phyloP scores from a whole-genome alignment of 2,113 vertebrate genomes.

The Elgaria multicarinata region DNA sequence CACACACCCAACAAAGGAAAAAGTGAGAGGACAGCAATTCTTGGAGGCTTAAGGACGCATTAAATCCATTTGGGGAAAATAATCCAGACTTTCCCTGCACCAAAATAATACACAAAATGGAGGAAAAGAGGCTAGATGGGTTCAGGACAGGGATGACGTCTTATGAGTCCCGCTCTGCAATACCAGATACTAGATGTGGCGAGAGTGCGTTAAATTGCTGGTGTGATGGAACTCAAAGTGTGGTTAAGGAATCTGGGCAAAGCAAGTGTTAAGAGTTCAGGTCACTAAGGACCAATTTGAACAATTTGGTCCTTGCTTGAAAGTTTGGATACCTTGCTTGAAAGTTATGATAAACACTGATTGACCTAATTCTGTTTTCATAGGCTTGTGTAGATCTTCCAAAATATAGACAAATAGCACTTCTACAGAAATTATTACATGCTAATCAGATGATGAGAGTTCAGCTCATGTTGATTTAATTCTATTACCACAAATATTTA shows the following conservation, averaged over 20 bases:
- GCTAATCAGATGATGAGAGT: neutral
- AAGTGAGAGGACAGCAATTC: too few species aligned
- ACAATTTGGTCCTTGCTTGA: constrained; percentile 28
- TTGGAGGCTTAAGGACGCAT: too few species aligned
- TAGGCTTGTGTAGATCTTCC: constrained; percentile 25
- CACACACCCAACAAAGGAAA: too few species aligned
- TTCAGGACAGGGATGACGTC: too few species aligned
- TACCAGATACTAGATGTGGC: too few species aligned
- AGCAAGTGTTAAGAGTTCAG: neutral
- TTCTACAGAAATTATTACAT: neutral
- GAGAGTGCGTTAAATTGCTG: too few species aligned
- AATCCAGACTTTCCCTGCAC: too few species aligned
- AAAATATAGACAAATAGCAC: neutral
- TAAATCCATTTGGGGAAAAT: too few species aligned
- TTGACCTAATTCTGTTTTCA: neutral
- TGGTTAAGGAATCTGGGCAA: neutral
- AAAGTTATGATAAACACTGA: constrained; percentile 28
- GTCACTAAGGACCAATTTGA: neutral
- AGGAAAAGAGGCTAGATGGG: too few species aligned
- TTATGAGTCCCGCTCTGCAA: too few species aligned
- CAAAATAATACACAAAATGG: too few species aligned
- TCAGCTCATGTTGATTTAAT: neutral
- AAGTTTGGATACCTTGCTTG: constrained; percentile 33
- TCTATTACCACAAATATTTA: neutral
- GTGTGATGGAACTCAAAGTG: too few species aligned